Conservation (phyloP, 2,797 vertebrate species). For the Melanotaenia parkinsoni region DNA sequence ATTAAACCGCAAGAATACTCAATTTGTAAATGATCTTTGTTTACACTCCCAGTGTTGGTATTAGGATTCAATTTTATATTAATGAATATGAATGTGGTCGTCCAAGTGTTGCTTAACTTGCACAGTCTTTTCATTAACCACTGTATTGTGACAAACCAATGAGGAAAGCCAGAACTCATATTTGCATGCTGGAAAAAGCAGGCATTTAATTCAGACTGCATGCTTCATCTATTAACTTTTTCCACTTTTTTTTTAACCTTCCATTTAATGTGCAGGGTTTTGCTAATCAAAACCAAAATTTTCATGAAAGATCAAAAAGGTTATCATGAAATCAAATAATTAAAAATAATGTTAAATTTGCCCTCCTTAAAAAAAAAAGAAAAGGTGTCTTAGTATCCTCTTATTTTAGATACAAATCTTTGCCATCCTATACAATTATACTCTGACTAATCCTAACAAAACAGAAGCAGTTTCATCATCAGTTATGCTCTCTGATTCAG, state of each 20-base stretch:
- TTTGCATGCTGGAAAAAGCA: conserved; percentile 23
- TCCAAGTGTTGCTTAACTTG: conserved; percentile 62
- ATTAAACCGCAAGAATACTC: conserved; percentile 41
- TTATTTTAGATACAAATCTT: conserved; percentile 11
- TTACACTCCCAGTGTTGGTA: conserved; percentile 54
- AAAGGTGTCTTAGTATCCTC: not conserved
- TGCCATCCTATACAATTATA: not conserved
- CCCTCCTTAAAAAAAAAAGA: not conserved
- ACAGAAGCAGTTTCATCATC: not conserved
- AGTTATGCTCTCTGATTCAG: not conserved
- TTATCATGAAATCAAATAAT: not conserved
- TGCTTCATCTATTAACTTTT: conserved; percentile 22
- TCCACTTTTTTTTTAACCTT: conserved; percentile 27
- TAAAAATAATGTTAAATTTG: too few species aligned
- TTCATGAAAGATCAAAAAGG: conserved; percentile 10
- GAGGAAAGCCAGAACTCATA: conserved; percentile 27
- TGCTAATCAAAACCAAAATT: conserved; percentile 11
- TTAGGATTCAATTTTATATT: conserved; percentile 62
- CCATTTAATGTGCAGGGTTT: conserved; percentile 20
- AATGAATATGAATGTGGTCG: conserved; percentile 69
- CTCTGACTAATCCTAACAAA: not conserved
- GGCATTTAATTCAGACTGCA: conserved; percentile 33
- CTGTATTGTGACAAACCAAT: conserved; percentile 33
- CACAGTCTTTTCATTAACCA: conserved; percentile 54
- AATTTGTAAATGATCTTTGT: conserved; percentile 63